Conservation (phyloP, 2,113 vertebrate species). For the Psophia crepitans region DNA sequence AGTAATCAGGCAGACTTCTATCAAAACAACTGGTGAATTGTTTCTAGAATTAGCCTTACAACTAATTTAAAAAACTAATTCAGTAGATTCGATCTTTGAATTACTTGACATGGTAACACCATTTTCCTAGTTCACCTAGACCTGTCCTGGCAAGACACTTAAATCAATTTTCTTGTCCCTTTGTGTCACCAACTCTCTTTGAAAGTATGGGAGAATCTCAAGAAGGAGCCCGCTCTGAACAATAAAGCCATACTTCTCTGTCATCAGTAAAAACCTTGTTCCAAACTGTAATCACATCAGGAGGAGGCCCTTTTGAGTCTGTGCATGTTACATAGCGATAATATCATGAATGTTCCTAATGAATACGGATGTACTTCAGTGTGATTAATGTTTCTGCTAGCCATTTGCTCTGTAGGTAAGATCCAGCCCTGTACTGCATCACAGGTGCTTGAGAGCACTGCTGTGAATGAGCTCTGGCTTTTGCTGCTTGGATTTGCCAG, state of each 20-base stretch:
- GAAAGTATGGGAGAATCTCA: not conserved
- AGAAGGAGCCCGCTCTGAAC: not conserved
- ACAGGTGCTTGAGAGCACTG: accelerated
- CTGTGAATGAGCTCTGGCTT: not conserved
- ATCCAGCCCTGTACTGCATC: not conserved
- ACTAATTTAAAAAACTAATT: not conserved
- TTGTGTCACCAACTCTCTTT: not conserved
- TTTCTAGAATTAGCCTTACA: not conserved
- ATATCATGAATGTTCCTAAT: not conserved
- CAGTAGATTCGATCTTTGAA: not conserved
- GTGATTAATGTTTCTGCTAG: not conserved
- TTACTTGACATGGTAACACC: not conserved
- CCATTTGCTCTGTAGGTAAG: not conserved
- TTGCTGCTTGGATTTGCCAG: not conserved
- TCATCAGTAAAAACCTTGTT: not conserved
- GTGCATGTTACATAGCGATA: not conserved
- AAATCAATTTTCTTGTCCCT: not conserved
- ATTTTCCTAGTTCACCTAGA: not conserved
- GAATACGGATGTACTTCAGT: not conserved
- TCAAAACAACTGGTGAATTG: not conserved
- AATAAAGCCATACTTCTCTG: not conserved
- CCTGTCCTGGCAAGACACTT: not conserved
- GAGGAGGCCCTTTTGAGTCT: not conserved
- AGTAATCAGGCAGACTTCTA: not conserved
- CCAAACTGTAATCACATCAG: not conserved